phyloP scores from a whole-genome alignment of 2,797 vertebrate species.

The Lepus townsendii region DNA sequence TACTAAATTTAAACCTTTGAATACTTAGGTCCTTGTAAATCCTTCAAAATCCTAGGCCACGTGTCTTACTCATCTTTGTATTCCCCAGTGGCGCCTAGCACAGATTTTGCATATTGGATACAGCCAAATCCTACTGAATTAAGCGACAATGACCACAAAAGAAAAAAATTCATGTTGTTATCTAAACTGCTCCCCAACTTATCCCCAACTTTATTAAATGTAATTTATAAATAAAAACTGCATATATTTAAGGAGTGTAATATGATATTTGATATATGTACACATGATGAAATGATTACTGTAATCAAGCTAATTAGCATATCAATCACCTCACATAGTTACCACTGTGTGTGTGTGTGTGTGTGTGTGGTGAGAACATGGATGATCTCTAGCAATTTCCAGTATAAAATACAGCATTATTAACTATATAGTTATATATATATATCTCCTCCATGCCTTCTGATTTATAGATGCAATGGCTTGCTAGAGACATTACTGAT shows the following conservation, averaged over 20 bases:
- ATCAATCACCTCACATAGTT: not conserved
- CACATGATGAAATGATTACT: not conserved
- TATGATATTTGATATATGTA: not conserved
- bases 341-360: not conserved
- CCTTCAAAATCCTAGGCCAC: slow-evolving; percentile 3
- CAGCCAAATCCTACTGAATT: slow-evolving; percentile 50
- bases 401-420: not conserved
- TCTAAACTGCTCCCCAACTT: not conserved
- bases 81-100: not conserved
- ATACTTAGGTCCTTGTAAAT: slow-evolving; percentile 51
- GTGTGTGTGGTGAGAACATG: not conserved
- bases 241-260: not conserved
- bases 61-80: slow-evolving; percentile 33
- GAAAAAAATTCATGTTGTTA: not conserved
- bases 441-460: not conserved
- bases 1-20: slow-evolving; percentile 43
- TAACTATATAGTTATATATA: not conserved
- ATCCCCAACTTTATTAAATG: not conserved
- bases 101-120: slow-evolving; percentile 11
- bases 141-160: slow-evolving; percentile 43
- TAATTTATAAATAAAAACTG: not conserved
- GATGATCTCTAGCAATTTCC: not conserved
- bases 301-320: not conserved
- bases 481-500: not conserved
- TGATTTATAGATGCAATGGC: not conserved